These are phyloP conservation scores for Hydrophis major DNA, from an alignment of 2,797 vertebrate species.

Conservation along the genomic window DNA sequence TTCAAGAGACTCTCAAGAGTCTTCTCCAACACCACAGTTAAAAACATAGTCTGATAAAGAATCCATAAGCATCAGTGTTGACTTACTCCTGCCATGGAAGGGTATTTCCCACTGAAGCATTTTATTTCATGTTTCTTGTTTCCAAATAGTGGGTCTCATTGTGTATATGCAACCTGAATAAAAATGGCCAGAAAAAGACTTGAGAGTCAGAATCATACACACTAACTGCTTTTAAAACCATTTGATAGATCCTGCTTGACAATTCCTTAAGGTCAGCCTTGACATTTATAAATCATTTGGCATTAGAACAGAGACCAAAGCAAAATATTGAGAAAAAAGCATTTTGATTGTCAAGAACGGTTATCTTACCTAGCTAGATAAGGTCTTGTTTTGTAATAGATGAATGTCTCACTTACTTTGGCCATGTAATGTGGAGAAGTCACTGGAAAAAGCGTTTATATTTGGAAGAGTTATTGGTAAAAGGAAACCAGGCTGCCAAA, in stretches of 20 bases:
- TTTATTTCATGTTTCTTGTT: neutral
- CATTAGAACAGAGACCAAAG: neutral
- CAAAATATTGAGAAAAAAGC: neutral
- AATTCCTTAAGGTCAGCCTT: neutral
- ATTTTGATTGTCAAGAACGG: neutral
- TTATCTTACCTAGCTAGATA: neutral
- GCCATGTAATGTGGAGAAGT: neutral
- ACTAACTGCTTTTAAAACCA: neutral
- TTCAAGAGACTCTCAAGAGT: neutral
- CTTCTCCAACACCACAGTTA: neutral
- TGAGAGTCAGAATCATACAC: neutral
- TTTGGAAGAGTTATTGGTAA: neutral
- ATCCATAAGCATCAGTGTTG: neutral
- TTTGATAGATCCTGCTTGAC: neutral
- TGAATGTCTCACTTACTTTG: neutral
- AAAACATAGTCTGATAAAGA: neutral
- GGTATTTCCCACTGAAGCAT: neutral
- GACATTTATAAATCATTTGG: neutral
- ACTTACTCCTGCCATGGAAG: neutral
- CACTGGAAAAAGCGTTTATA: neutral
- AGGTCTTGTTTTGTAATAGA: neutral
- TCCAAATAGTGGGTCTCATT: neutral
- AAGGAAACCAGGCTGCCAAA: neutral
- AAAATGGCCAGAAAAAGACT: neutral
- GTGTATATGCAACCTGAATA: neutral